phyloP scores from a whole-genome alignment of 2,113 vertebrate genomes.

The Centrocercus urophasianus region DNA sequence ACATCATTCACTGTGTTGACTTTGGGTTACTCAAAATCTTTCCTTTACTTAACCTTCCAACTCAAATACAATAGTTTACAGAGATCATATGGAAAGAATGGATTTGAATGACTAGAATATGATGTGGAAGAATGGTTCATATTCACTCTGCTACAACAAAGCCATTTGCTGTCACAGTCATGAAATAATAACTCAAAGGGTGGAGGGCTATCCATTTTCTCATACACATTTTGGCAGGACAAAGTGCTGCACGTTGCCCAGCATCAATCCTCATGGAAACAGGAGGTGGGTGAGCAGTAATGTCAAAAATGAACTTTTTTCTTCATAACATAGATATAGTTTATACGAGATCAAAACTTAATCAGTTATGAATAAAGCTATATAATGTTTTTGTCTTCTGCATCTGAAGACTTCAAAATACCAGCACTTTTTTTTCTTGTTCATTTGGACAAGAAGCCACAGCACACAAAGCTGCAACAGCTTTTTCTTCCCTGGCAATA shows the following conservation, averaged over 20 bases:
- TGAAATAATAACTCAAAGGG: neutral
- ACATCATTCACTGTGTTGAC: constrained; percentile 65
- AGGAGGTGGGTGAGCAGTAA: neutral
- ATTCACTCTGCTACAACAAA: neutral
- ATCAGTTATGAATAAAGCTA: constrained; percentile 4
- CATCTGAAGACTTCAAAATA: neutral
- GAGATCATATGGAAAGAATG: neutral
- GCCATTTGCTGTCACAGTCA: neutral
- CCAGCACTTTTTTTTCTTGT: neutral
- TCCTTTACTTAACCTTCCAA: constrained; percentile 25
- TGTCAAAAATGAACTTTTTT: neutral
- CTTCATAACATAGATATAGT: constrained; percentile 37
- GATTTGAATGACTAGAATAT: neutral
- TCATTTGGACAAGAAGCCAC: neutral
- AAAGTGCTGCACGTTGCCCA: neutral
- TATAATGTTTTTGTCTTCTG: neutral
- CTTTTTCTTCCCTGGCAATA: neutral
- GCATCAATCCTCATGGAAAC: neutral
- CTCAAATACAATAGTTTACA: constrained; percentile 13
- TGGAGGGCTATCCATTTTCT: neutral
- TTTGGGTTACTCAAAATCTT: constrained; percentile 44
- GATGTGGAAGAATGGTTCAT: neutral
- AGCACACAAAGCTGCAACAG: neutral
- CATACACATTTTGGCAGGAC: neutral
- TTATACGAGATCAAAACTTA: constrained; percentile 71